phyloP scores from a whole-genome alignment of 2,113 vertebrate genomes.

The Lichenostomus cassidix region DNA sequence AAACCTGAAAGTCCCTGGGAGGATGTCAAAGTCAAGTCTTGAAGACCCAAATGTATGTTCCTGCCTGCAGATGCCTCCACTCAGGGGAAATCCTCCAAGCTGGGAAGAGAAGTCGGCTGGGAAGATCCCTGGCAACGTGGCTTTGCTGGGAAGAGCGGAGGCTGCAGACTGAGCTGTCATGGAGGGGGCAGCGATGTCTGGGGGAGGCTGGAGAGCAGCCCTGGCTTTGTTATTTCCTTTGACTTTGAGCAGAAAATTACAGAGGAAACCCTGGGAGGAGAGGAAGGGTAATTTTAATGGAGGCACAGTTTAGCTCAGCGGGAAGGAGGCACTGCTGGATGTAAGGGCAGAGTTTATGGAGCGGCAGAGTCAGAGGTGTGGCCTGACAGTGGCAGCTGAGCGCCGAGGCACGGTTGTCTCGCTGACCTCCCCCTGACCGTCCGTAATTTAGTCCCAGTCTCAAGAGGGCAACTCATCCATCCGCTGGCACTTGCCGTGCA shows the following conservation, averaged over 20 bases:
- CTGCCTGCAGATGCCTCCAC: not conserved
- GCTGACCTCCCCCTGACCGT: not conserved
- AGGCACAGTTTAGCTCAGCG: not conserved
- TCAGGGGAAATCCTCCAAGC: not conserved
- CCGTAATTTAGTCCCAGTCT: not conserved
- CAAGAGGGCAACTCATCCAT: not conserved
- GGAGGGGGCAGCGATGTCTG: not conserved
- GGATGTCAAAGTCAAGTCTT: not conserved
- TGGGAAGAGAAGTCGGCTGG: not conserved
- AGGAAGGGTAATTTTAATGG: not conserved
- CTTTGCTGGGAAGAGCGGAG: not conserved
- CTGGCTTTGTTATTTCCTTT: not conserved
- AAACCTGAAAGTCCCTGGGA: not conserved
- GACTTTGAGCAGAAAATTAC: not conserved
- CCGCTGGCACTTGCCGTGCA: not conserved
- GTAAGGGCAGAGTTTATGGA: not conserved
- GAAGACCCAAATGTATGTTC: not conserved
- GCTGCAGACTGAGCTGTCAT: rapidly evolving
- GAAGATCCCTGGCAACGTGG: not conserved
- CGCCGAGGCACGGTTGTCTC: not conserved
- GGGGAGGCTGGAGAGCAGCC: not conserved
- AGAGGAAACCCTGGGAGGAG: not conserved
- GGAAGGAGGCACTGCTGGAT: not conserved
- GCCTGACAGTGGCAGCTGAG: not conserved
- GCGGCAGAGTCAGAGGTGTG: not conserved